Percentiles rank a stretch among this genome's conserved stretches.
Evolutionary conservation across 2,113 vertebrate species (phyloP).

Genomic region (Ariopsis seemanni): DNA sequence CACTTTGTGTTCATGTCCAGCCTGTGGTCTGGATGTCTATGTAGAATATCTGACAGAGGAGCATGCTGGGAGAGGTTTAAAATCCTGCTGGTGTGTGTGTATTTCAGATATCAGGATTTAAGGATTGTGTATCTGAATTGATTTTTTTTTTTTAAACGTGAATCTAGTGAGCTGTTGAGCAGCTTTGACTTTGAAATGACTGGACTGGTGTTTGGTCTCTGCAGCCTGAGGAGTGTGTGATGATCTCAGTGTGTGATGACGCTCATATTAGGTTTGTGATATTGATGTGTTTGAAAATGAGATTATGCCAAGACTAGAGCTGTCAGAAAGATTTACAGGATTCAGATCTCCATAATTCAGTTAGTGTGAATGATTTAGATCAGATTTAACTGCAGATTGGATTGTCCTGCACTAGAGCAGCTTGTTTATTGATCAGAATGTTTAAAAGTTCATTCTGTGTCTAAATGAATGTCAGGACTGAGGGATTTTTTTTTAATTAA

Average conservation of each 20-base stretch:
- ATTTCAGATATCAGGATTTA: not conserved
- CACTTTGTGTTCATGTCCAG: not conserved
- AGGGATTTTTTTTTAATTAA: not conserved
- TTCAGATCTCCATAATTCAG: slow-evolving; percentile 3
- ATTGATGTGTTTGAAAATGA: not conserved
- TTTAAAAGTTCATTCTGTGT: not conserved
- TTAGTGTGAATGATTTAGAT: not conserved
- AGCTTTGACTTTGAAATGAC: not conserved
- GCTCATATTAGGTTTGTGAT: not conserved
- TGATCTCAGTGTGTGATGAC: slow-evolving; percentile 7
- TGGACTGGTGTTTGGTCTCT: not conserved
- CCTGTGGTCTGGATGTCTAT: not conserved
- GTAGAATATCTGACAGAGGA: not conserved
- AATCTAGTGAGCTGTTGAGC: not conserved
- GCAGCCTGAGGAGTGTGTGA: not conserved
- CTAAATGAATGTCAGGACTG: not conserved
- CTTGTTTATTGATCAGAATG: slow-evolving; percentile 4
- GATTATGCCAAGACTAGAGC: not conserved
- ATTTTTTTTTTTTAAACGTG: not conserved
- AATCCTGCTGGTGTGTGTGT: not conserved
- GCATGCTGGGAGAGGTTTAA: not conserved
- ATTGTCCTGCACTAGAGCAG: not conserved
- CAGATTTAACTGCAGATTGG: not conserved
- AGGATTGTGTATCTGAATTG: not conserved
- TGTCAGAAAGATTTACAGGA: slow-evolving; percentile 3